These are phyloP conservation scores for Podarcis cretensis DNA, from an alignment of 2,113 vertebrate genomes.

Conservation along the genomic window DNA sequence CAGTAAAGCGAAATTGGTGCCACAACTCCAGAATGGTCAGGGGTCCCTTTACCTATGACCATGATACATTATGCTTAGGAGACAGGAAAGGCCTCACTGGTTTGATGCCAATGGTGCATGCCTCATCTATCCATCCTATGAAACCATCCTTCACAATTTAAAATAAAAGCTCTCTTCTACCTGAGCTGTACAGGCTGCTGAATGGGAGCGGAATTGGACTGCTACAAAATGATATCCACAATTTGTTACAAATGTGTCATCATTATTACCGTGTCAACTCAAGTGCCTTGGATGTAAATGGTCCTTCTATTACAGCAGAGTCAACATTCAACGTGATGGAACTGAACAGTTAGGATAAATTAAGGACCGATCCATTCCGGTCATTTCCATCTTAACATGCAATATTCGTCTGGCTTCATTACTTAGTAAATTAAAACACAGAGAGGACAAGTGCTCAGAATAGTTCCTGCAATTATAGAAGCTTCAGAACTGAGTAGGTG, in stretches of 20 bases:
- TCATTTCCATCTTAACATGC: constrained; percentile 22
- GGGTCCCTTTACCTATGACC: not conserved
- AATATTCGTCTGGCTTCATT: constrained; percentile 9
- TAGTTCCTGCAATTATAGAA: not conserved
- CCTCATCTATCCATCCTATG: not conserved
- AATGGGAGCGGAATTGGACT: not conserved
- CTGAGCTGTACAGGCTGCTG: not conserved
- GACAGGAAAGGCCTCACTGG: not conserved
- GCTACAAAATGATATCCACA: not conserved
- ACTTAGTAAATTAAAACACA: constrained; percentile 8
- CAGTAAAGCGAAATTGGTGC: too few species aligned
- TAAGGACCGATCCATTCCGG: not conserved
- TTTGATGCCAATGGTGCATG: not conserved
- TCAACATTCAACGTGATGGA: not conserved
- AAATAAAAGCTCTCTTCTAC: not conserved
- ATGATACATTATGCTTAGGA: not conserved
- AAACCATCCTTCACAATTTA: not conserved
- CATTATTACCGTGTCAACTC: not conserved
- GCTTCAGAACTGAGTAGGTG: not conserved
- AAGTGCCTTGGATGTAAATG: not conserved
- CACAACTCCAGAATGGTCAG: too few species aligned
- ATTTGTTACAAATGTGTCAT: not conserved
- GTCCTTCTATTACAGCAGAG: not conserved
- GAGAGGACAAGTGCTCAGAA: not conserved
- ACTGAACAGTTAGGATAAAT: not conserved